phyloP scores from a whole-genome alignment of 35 echinoderm and acorn worm genomes.

The Apostichopus japonicus region DNA sequence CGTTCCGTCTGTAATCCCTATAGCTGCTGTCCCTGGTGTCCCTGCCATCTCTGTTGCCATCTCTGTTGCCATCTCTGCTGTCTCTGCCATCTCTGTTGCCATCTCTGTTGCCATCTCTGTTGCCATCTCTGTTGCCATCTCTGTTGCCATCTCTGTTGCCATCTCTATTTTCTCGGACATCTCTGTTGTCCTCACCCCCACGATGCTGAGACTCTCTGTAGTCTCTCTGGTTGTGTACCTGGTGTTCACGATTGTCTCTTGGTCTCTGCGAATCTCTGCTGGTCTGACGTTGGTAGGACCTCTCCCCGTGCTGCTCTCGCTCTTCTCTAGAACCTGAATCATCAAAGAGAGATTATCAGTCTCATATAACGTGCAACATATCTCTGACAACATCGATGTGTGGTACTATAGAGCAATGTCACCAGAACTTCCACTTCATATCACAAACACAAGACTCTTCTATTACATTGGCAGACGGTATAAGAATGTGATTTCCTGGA shows the following conservation, averaged over 20 bases:
- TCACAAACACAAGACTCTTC: too few species aligned
- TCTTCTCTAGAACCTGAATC: neutral
- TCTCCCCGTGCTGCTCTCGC: neutral
- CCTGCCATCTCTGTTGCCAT: conserved; percentile 40
- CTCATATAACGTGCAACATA: too few species aligned
- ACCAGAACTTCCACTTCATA: too few species aligned
- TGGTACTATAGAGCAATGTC: too few species aligned
- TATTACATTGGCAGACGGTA: too few species aligned
- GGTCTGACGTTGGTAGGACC: neutral
- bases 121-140: conserved; percentile 43
- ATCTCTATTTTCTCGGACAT: neutral
- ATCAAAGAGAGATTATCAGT: neutral
- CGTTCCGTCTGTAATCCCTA: conserved; percentile 8
- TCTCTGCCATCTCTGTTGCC: neutral
- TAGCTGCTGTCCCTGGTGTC: conserved; percentile 45
- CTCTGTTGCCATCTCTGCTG: neutral
- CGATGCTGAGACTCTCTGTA: conserved; percentile 21
- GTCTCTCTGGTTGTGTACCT: conserved; percentile 36
- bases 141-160: neutral
- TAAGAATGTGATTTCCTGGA: too few species aligned
- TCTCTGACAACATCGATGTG: too few species aligned
- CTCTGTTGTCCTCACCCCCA: neutral
- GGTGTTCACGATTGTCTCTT: conserved; percentile 23
- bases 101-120: neutral
- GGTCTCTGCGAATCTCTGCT: conserved; percentile 29